Base-by-base conservation (phyloP, 2,888 invertebrate species). In the Temnothorax unifasciatus region DNA sequence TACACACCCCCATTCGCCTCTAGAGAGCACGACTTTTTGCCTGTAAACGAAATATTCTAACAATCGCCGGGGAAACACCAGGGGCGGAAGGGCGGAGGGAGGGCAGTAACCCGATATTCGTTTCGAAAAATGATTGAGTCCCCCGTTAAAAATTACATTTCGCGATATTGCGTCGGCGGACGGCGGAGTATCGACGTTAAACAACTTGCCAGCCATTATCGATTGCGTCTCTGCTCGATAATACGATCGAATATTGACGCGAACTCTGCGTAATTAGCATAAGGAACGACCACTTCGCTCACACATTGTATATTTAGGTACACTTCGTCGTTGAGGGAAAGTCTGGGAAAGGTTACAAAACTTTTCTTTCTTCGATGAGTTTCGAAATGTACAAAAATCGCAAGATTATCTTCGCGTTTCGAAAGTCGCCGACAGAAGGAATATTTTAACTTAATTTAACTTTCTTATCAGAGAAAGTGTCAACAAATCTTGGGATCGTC, bases 101-200 rank as follows among this genome's bases (percentile, higher is more conserved):
- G 11, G 59, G 50, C 38, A 9, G 76, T 41, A 76, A 77, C 41
- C 69, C 77, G 77, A 77, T 77, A 77, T 77, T 77, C 25, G 76
- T 66, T 68, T 77, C 69, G 29, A 68, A 77, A 77, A 77, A 77
- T 77, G 77, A 77, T 68, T 57, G 77, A 75, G 34, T 38, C 75
- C 63, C 64, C 75, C 75, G 63, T 77, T 77, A 77, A 77, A 77
- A 77, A 77, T 77, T 77, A 77, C 54, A 77, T 69, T 5, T 54
- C 44, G 52, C 54, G 44, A 77, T 69, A 69, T 54, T 25, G 47
- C 41, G 18, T 34, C 29, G n/a, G 59, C 71, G 71, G 15, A 54
- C 21, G 61, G 59, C 66, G 64, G 64, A 41, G 4, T 66, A 76
- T 76, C 52, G 52, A 57, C 54, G 77, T n/a, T 77, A 77, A 77